Conservation (phyloP, 2,113 vertebrate species). For the cat (Felis catus) region F.catus_Fca126_mat1.0 CM031421.1:110502001-110502500, state of each 20-base stretch:
- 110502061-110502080: neutral
- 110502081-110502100: accelerated
- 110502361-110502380: neutral
- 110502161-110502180: neutral
- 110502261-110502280: neutral
- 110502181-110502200: neutral
- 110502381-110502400: accelerated
- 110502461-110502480: neutral
- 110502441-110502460: neutral
- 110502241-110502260: neutral
- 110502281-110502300: neutral
- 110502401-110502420: neutral
- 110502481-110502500: neutral
- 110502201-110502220: neutral
- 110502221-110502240: neutral
- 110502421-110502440: too few species aligned
- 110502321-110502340: neutral
- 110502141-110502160: neutral
- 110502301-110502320: neutral
- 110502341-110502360: neutral
- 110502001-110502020: neutral
- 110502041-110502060: neutral
- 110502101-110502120: neutral
- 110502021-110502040: neutral
- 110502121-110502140: neutral